phyloP scores from a whole-genome alignment of 2,113 vertebrate genomes.

The Odocoileus hemionus region DNA sequence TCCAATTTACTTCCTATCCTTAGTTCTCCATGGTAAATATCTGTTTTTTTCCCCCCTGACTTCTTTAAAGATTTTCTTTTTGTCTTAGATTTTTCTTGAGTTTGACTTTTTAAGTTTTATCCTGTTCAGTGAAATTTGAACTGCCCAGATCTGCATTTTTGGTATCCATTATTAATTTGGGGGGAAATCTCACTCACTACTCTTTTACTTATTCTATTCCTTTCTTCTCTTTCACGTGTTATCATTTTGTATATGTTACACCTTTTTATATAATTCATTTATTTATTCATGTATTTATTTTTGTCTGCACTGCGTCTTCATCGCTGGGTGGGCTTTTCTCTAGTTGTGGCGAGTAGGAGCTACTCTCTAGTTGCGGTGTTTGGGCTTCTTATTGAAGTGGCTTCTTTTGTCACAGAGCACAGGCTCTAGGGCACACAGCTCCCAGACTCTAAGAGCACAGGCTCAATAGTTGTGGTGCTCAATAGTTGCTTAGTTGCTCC shows the following conservation, averaged over 20 bases:
- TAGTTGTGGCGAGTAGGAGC: too few species aligned
- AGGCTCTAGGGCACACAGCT: too few species aligned
- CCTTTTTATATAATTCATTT: too few species aligned
- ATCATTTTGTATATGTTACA: not conserved
- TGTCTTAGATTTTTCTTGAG: not conserved
- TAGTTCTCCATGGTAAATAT: not conserved
- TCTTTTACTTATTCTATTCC: not conserved
- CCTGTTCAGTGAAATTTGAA: not conserved
- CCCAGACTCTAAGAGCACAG: too few species aligned
- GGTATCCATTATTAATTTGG: not conserved
- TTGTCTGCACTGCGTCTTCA: too few species aligned
- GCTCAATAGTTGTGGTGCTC: too few species aligned
- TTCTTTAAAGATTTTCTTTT: not conserved
- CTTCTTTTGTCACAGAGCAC: too few species aligned
- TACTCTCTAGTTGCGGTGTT: too few species aligned
- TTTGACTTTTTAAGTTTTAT: not conserved
- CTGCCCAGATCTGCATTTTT: not conserved
- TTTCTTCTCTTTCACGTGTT: not conserved
- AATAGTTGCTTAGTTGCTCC: too few species aligned
- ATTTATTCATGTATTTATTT: too few species aligned
- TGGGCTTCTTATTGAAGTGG: too few species aligned
- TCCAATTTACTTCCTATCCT: not conserved
- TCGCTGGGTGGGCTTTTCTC: too few species aligned
- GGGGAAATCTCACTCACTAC: not conserved
- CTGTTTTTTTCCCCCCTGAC: not conserved